These are phyloP conservation scores for Gallinago solitaria DNA, from an alignment of 2,797 vertebrate genomes.

Conservation along the genomic window DNA sequence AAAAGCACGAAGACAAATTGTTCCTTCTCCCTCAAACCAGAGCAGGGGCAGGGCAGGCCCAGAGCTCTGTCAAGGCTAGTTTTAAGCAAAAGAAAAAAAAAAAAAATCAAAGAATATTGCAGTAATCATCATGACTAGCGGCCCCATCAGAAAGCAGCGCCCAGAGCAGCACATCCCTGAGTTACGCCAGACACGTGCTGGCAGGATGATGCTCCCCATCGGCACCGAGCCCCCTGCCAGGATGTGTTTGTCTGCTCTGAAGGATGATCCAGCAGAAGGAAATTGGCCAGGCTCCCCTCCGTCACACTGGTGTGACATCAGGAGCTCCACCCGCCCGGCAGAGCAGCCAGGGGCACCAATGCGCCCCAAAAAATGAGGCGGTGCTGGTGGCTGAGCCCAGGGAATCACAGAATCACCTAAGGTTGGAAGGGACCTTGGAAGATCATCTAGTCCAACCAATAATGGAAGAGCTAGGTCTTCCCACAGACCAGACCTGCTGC, in stretches of 20 bases:
- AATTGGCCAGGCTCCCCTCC: background rate
- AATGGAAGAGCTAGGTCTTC: background rate
- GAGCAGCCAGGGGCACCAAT: background rate
- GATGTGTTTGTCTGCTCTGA: accelerated
- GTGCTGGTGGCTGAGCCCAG: background rate
- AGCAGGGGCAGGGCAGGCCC: background rate
- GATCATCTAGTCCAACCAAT: too few relatives aligned
- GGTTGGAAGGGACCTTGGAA: too few relatives aligned
- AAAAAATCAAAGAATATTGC: background rate
- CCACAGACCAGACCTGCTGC: background rate
- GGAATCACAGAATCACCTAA: too few relatives aligned
- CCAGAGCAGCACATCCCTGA: background rate
- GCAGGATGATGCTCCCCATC: background rate
- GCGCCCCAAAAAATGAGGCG: accelerated
- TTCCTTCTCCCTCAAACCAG: conserved; percentile 1
- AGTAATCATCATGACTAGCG: accelerated
- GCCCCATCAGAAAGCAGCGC: background rate
- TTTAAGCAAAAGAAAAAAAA: background rate
- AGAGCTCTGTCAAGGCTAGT: background rate
- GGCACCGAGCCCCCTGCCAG: background rate
- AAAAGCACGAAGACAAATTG: conserved; percentile 7
- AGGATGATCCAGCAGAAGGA: background rate
- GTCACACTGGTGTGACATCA: background rate
- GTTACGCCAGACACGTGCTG: accelerated
- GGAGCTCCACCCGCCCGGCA: accelerated